Evolutionary conservation across 2,888 invertebrate genomes (phyloP), one percentile per base, ranked within the genome.

Genomic region (Malachius bipustulatus): DNA sequence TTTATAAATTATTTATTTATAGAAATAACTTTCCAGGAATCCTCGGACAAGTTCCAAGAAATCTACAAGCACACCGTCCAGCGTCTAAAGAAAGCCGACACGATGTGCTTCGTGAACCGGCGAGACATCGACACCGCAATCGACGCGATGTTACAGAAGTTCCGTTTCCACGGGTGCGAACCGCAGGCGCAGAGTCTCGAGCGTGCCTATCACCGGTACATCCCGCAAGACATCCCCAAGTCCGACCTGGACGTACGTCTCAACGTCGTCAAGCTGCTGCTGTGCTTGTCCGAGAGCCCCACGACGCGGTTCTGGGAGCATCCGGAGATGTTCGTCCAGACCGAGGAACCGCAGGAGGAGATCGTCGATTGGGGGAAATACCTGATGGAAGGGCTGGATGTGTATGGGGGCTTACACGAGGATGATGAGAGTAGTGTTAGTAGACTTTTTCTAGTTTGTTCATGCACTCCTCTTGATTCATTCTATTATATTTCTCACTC

Each of bases 331-430:
- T 51, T 43, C 30, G 35, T 43, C 8, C 40, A 43, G 8, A 48
- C 48, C 14, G 50, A 59, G 28, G 50, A 52, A 12, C 49, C 53
- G 12, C 47, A 50, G n/a, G 57, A 57, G 4, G 64, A 66, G 38
- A 57, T 59, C 30, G 63, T 67, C 26, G 61, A 69, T 44, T 70
- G 70, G 70, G 60, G 50, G 2, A 52, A 57, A 15, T 67, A 67
- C 51, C 54, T 70, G 16, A 62, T 54, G 28, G 67, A 68, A 38
- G 67, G 63, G 2, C 57, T 66, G 34, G 53, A 53, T 30, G 29
- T 37, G 8, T 49, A 48, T n/a, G n/a, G n/a, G n/a, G n/a, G n/a
- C n/a, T n/a, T 40, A 8, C 50, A 49, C 3, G 39, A 42, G 38
- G 47, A 41, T 34, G 47, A 52, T 34, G 46, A 50, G 4, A 45